phyloP scores from a whole-genome alignment of 2,888 invertebrate species.

The Leucophenga maculata region DNA sequence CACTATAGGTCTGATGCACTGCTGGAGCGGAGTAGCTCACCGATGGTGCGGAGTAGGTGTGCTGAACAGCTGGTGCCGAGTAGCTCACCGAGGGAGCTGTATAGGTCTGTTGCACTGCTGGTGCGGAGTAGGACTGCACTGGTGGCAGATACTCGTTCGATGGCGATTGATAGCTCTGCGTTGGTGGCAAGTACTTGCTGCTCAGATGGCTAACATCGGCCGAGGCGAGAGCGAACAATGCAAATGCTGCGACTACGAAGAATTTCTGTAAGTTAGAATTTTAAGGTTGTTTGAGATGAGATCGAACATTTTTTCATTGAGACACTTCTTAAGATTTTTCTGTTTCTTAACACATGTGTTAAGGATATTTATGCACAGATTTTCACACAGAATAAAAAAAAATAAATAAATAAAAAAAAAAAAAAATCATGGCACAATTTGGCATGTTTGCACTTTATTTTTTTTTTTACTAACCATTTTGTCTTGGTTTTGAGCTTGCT shows the following conservation, averaged over 20 bases:
- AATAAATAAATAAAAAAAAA: slow-evolving; percentile 12
- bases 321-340: background rate
- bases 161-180: slow-evolving; percentile 39
- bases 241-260: slow-evolving; percentile 56
- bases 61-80: slow-evolving; percentile 38
- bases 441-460: slow-evolving; percentile 23
- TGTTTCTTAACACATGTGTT: background rate
- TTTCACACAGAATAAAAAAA: background rate
- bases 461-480: slow-evolving; percentile 62
- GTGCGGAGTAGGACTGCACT: slow-evolving; percentile 41
- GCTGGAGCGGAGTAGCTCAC: slow-evolving; percentile 44
- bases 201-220: slow-evolving; percentile 70
- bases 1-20: slow-evolving; percentile 33
- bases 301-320: background rate
- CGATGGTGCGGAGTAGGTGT: slow-evolving; percentile 35
- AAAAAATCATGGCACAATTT: background rate
- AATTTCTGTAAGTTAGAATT: slow-evolving; percentile 61
- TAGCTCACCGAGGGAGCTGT: slow-evolving; percentile 42
- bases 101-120: slow-evolving; percentile 41
- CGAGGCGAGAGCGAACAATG: slow-evolving; percentile 62
- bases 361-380: background rate
- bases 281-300: slow-evolving; percentile 29
- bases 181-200: slow-evolving; percentile 61
- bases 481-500: slow-evolving; percentile 37
- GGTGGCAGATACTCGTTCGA: slow-evolving; percentile 63